A percentile compares a stretch with the other conserved stretches of the same genome.
Evolutionary conservation across 2,113 vertebrate genomes (phyloP).

Genomic region (Echinops telfairi): DNA sequence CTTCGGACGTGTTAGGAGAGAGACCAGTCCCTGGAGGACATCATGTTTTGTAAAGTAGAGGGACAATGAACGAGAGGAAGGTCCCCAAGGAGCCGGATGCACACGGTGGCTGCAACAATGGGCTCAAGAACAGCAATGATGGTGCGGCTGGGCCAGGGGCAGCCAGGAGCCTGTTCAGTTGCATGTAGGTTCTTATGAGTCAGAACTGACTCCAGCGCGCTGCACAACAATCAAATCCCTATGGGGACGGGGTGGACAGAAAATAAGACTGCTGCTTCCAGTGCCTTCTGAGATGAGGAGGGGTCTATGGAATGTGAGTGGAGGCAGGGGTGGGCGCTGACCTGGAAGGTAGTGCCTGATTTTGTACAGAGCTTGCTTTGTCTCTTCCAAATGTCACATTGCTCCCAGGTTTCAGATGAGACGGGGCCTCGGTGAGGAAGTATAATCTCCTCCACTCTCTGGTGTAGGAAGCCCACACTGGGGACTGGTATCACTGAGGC

Average conservation of each 20-base stretch:
- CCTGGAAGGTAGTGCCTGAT: background rate
- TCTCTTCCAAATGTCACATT: background rate
- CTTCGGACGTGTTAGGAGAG: too few species aligned
- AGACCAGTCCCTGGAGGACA: too few species aligned
- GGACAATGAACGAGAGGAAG: too few species aligned
- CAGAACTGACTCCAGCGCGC: too few species aligned
- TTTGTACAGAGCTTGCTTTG: background rate
- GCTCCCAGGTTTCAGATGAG: background rate
- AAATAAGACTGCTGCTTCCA: background rate
- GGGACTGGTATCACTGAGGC: background rate
- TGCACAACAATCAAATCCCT: too few species aligned
- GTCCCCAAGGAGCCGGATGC: too few species aligned
- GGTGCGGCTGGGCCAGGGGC: too few species aligned
- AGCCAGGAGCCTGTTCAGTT: too few species aligned
- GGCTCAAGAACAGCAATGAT: too few species aligned
- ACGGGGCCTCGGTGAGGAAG: background rate
- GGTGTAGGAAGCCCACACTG: background rate
- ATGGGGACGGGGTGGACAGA: background rate
- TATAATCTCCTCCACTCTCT: background rate
- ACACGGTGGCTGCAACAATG: too few species aligned
- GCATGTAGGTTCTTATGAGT: too few species aligned
- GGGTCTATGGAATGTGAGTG: accelerated
- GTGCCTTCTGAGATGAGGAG: background rate
- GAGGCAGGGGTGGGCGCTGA: background rate
- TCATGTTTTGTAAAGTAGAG: too few species aligned